Evolutionary conservation across 2,797 vertebrate species (phyloP).

Genomic region (Anniella stebbinsi): DNA sequence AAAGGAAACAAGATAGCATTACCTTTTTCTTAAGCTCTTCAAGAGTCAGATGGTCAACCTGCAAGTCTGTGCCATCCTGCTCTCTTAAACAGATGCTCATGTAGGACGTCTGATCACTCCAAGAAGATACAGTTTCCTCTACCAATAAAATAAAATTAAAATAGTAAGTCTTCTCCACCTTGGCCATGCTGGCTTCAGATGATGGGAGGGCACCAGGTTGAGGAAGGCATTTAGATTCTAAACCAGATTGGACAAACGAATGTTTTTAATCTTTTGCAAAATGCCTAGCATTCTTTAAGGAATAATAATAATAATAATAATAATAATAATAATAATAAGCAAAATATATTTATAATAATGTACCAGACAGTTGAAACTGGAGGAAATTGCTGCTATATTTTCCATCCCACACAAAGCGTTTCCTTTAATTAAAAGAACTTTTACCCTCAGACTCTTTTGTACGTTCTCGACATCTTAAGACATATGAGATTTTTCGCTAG

Average conservation of each 20-base stretch:
- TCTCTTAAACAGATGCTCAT: conserved; percentile 95
- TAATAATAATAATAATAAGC: conserved; percentile 15
- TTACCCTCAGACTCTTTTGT: conserved; percentile 48
- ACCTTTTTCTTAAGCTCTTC: conserved; percentile 92
- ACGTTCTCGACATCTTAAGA: conserved; percentile 51
- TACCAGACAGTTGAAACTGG: conserved; percentile 39
- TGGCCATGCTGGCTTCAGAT: not conserved
- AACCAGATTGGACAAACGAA: too few relatives aligned
- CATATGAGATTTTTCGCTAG: conserved; percentile 39
- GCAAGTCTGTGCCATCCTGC: conserved; percentile 77
- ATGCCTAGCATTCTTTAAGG: not conserved
- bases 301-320: conserved; percentile 25
- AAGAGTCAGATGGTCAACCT: conserved; percentile 84
- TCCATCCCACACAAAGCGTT: conserved; percentile 50
- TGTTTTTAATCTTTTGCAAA: not conserved
- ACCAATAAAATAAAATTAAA: conserved; percentile 51
- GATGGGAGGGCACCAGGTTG: not conserved
- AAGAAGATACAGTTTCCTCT: conserved; percentile 90
- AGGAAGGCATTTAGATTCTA: not conserved
- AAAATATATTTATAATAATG: conserved; percentile 44
- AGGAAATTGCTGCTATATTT: conserved; percentile 42
- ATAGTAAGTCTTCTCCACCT: not conserved
- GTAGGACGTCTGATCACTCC: conserved; percentile 96
- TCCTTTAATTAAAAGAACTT: conserved; percentile 50
- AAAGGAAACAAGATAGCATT: conserved; percentile 53